Percentiles rank a stretch among this genome's conserved stretches.
These are phyloP conservation scores for Carapus acus DNA, from an alignment of 2,797 vertebrate genomes.

Conservation along the genomic window DNA sequence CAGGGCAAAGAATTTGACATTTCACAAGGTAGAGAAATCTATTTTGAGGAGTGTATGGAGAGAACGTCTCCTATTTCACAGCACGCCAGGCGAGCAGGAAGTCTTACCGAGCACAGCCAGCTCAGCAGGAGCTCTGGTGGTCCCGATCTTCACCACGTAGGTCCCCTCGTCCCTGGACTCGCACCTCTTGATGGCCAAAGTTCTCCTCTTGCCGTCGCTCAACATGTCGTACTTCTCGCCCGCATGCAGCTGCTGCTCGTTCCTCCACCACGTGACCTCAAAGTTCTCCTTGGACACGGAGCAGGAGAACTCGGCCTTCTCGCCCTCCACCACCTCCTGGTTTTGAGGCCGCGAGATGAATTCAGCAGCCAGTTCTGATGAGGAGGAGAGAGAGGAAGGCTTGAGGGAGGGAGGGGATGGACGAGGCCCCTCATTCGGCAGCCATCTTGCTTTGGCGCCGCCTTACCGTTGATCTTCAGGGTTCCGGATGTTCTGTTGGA, in stretches of 20 bases:
- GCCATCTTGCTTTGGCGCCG: no score
- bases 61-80: no score
- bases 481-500: conserved; percentile 78
- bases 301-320: conserved; percentile 90
- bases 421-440: no score
- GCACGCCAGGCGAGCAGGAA: conserved; percentile 6
- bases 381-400: conserved; percentile 27
- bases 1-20: no score
- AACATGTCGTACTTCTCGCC: conserved; percentile 86
- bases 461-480: conserved; percentile 86
- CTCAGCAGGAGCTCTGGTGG: conserved; percentile 82
- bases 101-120: conserved; percentile 87
- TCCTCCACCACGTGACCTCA: conserved; percentile 84
- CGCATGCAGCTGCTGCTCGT: conserved; percentile 73
- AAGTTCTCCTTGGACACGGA: conserved; percentile 90
- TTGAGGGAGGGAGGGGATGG: neutral
- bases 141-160: conserved; percentile 80
- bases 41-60: no score
- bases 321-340: conserved; percentile 85
- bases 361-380: conserved; percentile 91
- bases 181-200: conserved; percentile 79
- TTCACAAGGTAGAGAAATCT: no score
- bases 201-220: conserved; percentile 86
- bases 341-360: conserved; percentile 88
- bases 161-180: conserved; percentile 80